A percentile compares a stretch with the other conserved stretches of the same genome.
These are phyloP conservation scores for Lysandra bellargus DNA, from an alignment of 2,888 invertebrate species.

Conservation along the genomic window DNA sequence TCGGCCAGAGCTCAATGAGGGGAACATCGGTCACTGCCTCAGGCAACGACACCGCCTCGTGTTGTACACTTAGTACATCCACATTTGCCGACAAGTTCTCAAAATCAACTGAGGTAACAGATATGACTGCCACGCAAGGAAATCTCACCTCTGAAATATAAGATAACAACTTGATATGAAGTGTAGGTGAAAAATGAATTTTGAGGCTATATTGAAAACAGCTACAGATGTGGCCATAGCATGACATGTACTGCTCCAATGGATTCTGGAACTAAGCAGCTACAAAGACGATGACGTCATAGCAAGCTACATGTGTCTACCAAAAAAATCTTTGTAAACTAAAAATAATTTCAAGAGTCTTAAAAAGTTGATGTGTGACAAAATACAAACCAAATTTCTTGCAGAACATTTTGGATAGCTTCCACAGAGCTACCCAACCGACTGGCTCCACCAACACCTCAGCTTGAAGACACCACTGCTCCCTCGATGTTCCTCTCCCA, in stretches of 20 bases:
- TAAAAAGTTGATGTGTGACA: background rate
- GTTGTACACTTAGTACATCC: conserved; percentile 83
- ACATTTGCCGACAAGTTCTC: conserved; percentile 78
- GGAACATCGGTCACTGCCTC: conserved; percentile 81
- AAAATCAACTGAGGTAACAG: conserved; percentile 80
- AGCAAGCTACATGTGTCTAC: background rate
- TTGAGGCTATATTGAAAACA: background rate
- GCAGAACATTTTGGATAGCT: conserved; percentile 83
- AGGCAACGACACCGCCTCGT: conserved; percentile 81
- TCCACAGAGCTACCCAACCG: conserved; percentile 87
- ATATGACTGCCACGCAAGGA: conserved; percentile 82
- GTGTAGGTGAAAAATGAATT: background rate
- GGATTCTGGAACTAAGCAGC: background rate
- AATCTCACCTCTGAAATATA: conserved; percentile 77
- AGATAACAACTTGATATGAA: background rate
- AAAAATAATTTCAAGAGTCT: background rate
- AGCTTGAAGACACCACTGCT: conserved; percentile 71
- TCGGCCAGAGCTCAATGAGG: conserved; percentile 83
- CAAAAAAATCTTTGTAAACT: background rate
- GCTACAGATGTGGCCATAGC: background rate
- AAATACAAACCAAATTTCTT: conserved; percentile 75
- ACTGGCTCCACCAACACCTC: conserved; percentile 83
- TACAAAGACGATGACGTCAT: background rate
- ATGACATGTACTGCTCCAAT: background rate
- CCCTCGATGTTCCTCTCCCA: conserved; percentile 61